These are phyloP conservation scores for Grapholita molesta DNA, from an alignment of 1,140 invertebrate genomes.

Conservation along the genomic window DNA sequence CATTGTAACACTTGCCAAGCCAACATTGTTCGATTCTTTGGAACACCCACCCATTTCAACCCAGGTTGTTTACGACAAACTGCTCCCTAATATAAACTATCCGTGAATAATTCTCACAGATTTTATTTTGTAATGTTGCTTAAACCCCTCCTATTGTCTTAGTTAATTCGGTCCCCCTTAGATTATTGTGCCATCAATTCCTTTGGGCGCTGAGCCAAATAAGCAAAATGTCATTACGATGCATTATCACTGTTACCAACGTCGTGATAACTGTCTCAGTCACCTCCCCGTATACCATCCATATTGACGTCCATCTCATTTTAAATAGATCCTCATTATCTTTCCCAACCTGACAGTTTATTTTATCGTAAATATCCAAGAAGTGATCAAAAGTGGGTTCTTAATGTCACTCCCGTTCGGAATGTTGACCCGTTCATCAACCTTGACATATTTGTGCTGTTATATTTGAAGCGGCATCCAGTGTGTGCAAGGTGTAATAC, in stretches of 20 bases:
- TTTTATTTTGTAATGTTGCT: conserved; percentile 42
- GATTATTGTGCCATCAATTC: conserved; percentile 56
- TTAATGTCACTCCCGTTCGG: background rate
- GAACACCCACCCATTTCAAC: background rate
- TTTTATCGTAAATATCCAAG: background rate
- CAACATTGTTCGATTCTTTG: background rate
- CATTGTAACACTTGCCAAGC: conserved; percentile 1
- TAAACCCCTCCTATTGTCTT: conserved; percentile 43
- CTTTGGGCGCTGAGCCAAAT: conserved; percentile 59
- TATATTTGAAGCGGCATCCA: conserved; percentile 33
- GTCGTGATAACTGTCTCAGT: conserved; percentile 19
- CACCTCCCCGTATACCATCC: background rate
- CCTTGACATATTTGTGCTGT: conserved; percentile 44
- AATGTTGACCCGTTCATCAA: conserved; percentile 25
- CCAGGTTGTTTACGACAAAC: background rate
- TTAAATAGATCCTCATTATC: background rate
- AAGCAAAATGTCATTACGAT: conserved; percentile 73
- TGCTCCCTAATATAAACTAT: background rate
- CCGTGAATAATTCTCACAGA: background rate
- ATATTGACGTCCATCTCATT: background rate
- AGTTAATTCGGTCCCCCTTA: conserved; percentile 48
- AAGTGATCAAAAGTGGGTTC: background rate
- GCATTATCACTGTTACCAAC: conserved; percentile 64
- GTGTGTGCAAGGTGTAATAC: conserved; percentile 29
- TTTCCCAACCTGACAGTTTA: background rate